Percentiles rank a stretch among this genome's conserved stretches.
Evolutionary conservation across 2,113 vertebrate species (phyloP).

Genomic region (Mionectes macconnelli): DNA sequence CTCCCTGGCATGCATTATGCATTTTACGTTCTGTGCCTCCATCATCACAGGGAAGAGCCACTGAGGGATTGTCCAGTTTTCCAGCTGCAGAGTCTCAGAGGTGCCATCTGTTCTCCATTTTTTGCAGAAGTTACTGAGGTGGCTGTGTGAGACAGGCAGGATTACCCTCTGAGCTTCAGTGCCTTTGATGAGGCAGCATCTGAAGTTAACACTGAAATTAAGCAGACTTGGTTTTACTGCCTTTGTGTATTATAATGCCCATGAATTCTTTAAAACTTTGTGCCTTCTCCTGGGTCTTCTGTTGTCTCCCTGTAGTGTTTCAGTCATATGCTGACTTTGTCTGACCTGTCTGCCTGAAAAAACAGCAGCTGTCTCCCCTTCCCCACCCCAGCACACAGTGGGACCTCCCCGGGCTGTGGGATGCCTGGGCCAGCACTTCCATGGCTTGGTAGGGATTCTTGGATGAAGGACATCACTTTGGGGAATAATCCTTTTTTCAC

Average conservation of each 20-base stretch:
- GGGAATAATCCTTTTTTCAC: neutral
- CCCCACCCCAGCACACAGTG: neutral
- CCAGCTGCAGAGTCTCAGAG: neutral
- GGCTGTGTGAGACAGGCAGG: neutral
- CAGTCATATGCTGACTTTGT: neutral
- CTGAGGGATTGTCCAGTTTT: neutral
- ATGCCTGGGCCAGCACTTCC: neutral
- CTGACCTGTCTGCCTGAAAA: neutral
- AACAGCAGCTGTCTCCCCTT: neutral
- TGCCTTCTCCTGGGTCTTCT: neutral
- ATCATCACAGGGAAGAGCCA: neutral
- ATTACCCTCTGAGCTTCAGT: neutral
- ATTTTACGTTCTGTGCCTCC: neutral
- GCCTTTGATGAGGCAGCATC: slow-evolving; percentile 22
- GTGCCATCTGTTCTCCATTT: neutral
- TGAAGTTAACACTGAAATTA: slow-evolving; percentile 21
- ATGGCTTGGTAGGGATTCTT: neutral
- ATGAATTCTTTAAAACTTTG: neutral
- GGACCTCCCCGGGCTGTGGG: neutral
- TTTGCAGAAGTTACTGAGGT: neutral
- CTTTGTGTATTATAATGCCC: neutral
- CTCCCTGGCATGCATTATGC: fast-evolving
- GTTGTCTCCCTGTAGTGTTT: neutral
- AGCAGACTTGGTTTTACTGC: slow-evolving; percentile 21
- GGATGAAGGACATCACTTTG: neutral